Evolutionary conservation across 2,113 vertebrate species (phyloP).

Genomic region (Lampris megalopsis): DNA sequence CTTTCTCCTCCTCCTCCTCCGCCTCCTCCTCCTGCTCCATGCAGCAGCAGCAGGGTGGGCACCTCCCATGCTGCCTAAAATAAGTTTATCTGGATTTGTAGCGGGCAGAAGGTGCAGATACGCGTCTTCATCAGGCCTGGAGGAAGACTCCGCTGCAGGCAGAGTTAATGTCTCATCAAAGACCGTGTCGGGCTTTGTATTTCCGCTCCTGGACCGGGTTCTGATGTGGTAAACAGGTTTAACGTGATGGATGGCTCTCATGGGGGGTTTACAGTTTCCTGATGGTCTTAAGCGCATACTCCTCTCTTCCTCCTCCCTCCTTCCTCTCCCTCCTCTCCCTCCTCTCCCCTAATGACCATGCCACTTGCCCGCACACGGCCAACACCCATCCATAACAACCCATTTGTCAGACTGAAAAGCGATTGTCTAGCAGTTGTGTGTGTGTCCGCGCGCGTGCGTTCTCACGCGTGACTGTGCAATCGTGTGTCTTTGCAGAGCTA

Average conservation of each 20-base stretch:
- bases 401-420: slow-evolving; percentile 59
- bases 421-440: slow-evolving; percentile 22
- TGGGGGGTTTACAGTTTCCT: slow-evolving; percentile 46
- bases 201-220: slow-evolving; percentile 4
- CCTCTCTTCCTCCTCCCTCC: slow-evolving; percentile 7
- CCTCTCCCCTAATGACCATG: slow-evolving; percentile 65
- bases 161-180: slow-evolving; percentile 68
- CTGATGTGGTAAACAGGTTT: slow-evolving; percentile 57
- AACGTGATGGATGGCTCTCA: slow-evolving; percentile 45
- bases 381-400: slow-evolving; percentile 61
- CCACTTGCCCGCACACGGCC: slow-evolving; percentile 65
- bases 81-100: no score
- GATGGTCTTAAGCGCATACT: slow-evolving; percentile 29
- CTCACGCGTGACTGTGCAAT: not conserved
- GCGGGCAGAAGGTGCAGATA: no score
- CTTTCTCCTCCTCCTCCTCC: no score
- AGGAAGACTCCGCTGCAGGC: slow-evolving; percentile 39
- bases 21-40: no score
- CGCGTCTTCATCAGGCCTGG: slow-evolving; percentile 50
- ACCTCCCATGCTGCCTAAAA: no score
- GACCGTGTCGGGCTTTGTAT: slow-evolving; percentile 66
- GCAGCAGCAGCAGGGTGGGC: no score
- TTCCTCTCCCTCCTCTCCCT: slow-evolving; percentile 23
- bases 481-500: not conserved
- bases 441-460: not conserved